Evolutionary conservation across 2,797 vertebrate genomes (phyloP).

Genomic region (Sebastes trivittatus): DNA sequence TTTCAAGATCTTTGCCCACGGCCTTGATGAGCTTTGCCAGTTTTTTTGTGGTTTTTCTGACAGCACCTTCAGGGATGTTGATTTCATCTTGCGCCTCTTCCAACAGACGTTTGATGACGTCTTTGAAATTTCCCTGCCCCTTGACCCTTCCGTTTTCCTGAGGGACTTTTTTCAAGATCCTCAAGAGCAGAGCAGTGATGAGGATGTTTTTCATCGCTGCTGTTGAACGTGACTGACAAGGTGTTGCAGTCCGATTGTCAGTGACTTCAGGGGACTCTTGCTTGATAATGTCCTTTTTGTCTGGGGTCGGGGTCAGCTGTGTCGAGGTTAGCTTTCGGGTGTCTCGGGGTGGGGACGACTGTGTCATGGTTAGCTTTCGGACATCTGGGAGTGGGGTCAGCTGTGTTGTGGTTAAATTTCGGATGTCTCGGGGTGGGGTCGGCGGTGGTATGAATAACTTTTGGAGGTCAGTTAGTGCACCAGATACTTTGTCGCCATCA

Average conservation of each 20-base stretch:
- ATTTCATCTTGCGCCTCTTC: not conserved
- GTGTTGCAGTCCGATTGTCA: not conserved
- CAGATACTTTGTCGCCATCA: not conserved
- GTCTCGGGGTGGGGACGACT: too few relatives aligned
- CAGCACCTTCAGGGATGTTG: not conserved
- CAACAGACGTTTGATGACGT: not conserved
- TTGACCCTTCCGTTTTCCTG: too few relatives aligned
- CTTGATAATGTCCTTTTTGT: not conserved
- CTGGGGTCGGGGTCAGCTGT: not conserved
- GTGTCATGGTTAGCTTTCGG: too few relatives aligned
- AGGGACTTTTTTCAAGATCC: not conserved
- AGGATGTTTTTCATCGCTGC: not conserved
- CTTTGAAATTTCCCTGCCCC: not conserved
- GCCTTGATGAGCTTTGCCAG: not conserved
- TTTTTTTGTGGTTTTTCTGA: not conserved
- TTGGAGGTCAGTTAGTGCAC: not conserved
- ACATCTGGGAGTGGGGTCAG: not conserved
- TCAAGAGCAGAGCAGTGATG: not conserved
- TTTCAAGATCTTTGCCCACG: not conserved
- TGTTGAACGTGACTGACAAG: not conserved
- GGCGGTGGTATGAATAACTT: not conserved
- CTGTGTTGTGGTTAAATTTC: fast-evolving
- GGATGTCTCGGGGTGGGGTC: not conserved
- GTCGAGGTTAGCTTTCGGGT: too few relatives aligned
- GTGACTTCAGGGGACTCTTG: not conserved